phyloP scores from a whole-genome alignment of 2,888 invertebrate genomes.

The Caenorhabditis sp. region DNA sequence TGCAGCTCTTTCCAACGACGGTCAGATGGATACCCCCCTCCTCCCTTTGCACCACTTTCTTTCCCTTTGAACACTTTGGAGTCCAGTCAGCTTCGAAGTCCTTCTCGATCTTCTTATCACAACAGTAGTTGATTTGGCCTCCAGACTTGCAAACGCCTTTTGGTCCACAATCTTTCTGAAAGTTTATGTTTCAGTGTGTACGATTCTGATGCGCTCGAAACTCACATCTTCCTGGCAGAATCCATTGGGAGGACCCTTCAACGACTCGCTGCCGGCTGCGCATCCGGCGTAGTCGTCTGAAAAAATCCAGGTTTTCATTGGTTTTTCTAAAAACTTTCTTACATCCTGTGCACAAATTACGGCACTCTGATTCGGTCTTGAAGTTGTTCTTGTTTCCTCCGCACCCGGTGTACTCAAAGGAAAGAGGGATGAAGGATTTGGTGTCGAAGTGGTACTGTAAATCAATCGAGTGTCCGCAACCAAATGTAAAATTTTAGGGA shows the following conservation, averaged over 20 bases:
- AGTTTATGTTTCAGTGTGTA: no score
- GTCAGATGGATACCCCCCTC: constrained; percentile 55
- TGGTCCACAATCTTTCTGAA: constrained; percentile 44
- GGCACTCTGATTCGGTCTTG: constrained; percentile 20
- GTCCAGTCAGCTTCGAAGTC: constrained; percentile 56
- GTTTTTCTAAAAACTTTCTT: background rate
- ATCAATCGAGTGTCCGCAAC: background rate
- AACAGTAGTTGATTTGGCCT: constrained; percentile 39
- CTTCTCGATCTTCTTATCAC: constrained; percentile 47
- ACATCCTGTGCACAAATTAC: background rate
- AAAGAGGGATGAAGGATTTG: constrained; percentile 51
- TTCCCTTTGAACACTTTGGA: constrained; percentile 65
- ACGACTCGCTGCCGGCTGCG: constrained; percentile 39
- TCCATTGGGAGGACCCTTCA: background rate
- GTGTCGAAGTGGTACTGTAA: constrained; percentile 62
- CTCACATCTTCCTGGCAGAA: constrained; percentile 26
- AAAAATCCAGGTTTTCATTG: background rate
- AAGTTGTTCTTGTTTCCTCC: constrained; percentile 68
- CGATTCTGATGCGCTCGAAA: no score
- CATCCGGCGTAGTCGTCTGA: constrained; percentile 63
- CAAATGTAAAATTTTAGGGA: background rate
- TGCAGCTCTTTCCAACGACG: constrained; percentile 65
- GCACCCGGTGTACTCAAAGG: constrained; percentile 66
- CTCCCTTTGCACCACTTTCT: constrained; percentile 49
- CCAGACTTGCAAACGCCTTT: constrained; percentile 22